phyloP scores from a whole-genome alignment of 2,113 vertebrate species.

The Apaloderma vittatum region DNA sequence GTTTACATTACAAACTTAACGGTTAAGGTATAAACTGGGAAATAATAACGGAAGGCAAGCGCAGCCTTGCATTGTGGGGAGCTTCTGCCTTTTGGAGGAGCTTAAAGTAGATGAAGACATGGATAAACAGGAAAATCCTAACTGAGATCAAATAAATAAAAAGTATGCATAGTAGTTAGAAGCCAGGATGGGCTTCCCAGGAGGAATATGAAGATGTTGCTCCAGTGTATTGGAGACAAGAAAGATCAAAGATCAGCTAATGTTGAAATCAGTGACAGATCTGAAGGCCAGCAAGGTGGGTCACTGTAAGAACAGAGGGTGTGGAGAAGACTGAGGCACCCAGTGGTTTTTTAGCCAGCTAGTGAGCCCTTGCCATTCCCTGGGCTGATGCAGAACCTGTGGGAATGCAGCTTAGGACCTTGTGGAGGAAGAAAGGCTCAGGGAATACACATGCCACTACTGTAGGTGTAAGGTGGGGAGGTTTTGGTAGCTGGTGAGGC shows the following conservation, averaged over 20 bases:
- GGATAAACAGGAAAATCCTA: neutral
- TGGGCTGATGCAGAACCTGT: neutral
- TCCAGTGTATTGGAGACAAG: neutral
- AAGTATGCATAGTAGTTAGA: neutral
- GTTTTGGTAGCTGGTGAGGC: neutral
- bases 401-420: neutral
- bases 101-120: neutral
- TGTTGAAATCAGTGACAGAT: accelerated
- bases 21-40: neutral
- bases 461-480: neutral
- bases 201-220: neutral
- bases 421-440: neutral
- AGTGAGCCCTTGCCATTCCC: neutral
- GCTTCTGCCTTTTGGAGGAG: neutral
- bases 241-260: neutral
- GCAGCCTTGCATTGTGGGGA: neutral
- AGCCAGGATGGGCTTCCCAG: neutral
- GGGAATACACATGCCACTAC: neutral
- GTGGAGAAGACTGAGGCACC: neutral
- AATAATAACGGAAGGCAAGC: neutral
- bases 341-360: accelerated
- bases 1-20: neutral
- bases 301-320: neutral
- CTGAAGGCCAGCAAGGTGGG: neutral
- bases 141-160: neutral